These are phyloP conservation scores for Seira musarum DNA, from an alignment of 2,888 invertebrate genomes.

Conservation along the genomic window DNA sequence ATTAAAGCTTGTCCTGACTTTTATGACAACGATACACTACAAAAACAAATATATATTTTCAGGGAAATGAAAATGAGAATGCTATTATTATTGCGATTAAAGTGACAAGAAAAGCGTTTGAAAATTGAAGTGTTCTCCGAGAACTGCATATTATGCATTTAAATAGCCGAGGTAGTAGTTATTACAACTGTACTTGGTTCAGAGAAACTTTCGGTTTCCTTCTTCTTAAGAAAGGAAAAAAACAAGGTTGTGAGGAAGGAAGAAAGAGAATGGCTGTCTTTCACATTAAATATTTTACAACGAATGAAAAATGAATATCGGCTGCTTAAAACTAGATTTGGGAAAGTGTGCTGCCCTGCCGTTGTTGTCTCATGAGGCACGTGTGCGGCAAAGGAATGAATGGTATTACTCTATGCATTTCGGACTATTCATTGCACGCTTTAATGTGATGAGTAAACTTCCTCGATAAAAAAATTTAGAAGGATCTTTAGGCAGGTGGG, in stretches of 20 bases:
- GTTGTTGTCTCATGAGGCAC: too few relatives aligned
- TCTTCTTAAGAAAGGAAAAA: background rate
- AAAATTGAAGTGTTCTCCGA: background rate
- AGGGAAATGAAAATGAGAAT: slow-evolving; percentile 4
- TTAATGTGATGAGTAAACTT: slow-evolving; percentile 58
- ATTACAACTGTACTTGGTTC: background rate
- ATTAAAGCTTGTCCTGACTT: slow-evolving; percentile 6
- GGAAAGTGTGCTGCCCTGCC: too few relatives aligned
- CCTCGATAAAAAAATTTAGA: slow-evolving; percentile 17
- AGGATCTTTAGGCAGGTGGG: too few relatives aligned
- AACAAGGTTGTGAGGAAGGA: background rate
- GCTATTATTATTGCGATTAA: slow-evolving; percentile 24
- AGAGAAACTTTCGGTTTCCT: background rate
- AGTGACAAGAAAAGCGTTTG: background rate
- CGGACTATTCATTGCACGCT: too few relatives aligned
- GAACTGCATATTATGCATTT: slow-evolving; percentile 40
- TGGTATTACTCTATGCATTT: too few relatives aligned
- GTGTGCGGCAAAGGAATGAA: too few relatives aligned
- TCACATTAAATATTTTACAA: slow-evolving; percentile 25
- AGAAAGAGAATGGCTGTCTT: background rate
- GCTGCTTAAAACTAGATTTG: background rate
- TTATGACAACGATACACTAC: slow-evolving; percentile 3
- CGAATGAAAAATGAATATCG: slow-evolving; percentile 36
- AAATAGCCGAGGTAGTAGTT: background rate
- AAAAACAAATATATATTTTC: background rate